Evolutionary conservation across 2,797 vertebrate species (phyloP), one percentile per base, ranked within the genome.

Genomic region (Ciconia nigra): DNA sequence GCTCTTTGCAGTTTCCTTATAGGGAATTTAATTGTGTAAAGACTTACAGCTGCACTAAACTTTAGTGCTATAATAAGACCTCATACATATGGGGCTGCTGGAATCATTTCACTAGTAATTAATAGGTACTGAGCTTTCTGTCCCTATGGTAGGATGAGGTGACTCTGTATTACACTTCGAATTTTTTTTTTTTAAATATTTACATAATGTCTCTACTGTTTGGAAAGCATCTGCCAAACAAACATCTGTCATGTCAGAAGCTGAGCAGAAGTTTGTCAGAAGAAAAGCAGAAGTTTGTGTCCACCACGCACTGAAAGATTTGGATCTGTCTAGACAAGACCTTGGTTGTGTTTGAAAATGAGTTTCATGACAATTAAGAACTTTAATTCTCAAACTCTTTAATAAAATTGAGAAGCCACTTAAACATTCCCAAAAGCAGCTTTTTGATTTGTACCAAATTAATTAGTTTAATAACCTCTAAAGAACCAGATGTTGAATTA

Each of bases 11-110:
- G 13, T 70, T 42, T 69, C 91, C 96, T 87, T 87, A 74, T 69
- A 20, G 90, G 81, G 59, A 82, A 92, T 55, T 82, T 96, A 97
- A 96, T 96, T 96, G 90, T 91, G 54, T 83, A 52, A 93, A 83
- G 90, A 58, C 46, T 54, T 57, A 62, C 58, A 88, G 84, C 72
- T 88, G 83, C 85, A 37, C 31, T 70, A 15, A 84, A 49, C 71
- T 58, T 41, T 25, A 54, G 47, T 71, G 66, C 78, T 79, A 33
- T 58, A 85, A 24, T 16, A 39, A 70, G 91, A 25, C 39, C 28
- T 65, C 8, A 6, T 24, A 44, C 52, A 8, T 25, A 3, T 44
- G 77, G 22, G 28, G 49, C 47, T 77, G 39, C 20, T 55, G 44
- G 24, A 47, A 47, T 83, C 4, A 33, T 81, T 44, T 80, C 52